Evolutionary conservation across 2,888 invertebrate species (phyloP), one percentile per base, ranked within the genome.

Genomic region (Clostera curtula): DNA sequence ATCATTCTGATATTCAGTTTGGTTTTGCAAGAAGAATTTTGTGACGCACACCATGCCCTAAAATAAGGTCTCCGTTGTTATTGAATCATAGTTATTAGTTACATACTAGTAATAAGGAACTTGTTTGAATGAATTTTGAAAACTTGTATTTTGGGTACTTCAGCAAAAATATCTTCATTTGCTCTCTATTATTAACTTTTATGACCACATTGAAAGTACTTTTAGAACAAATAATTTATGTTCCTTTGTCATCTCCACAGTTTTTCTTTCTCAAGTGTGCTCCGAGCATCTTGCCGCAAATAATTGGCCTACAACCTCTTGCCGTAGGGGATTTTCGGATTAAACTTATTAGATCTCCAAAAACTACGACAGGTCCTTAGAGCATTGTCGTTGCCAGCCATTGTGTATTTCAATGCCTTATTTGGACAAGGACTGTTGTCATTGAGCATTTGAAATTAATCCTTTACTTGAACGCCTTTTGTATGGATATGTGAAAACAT

Each of bases 311-410:
- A 53, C 59, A 52, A 57, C 58, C 23, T 52, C 61, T 64, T 59
- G 70, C 72, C 60, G 44, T 45, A 46, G 56, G 71, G 69, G 72
- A 72, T 72, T 71, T 75, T 58, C 48, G 66, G 74, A 76, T 77
- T 73, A 68, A 60, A 62, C 59, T 63, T 58, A 68, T 65, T 61
- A 60, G 59, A 42, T 47, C 41, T 43, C 34, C 36, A 48, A 58
- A 55, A 55, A 53, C 50, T 55, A 50, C 54, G 51, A 47, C 52
- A 51, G 56, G 43, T 52, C 40, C 45, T 42, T 35, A 27, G 32
- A 22, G 49, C 24, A 54, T 62, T 66, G 61, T 63, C 44, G 30
- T 40, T 42, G 48, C 36, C 48, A 34, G 30, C 29, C 42, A 55
- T 59, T 59, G 62, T 59, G 36, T 11, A 25, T 25, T 23, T 44